These are phyloP conservation scores for Microchirus variegatus DNA, from an alignment of 2,797 vertebrate species.

Conservation along the genomic window DNA sequence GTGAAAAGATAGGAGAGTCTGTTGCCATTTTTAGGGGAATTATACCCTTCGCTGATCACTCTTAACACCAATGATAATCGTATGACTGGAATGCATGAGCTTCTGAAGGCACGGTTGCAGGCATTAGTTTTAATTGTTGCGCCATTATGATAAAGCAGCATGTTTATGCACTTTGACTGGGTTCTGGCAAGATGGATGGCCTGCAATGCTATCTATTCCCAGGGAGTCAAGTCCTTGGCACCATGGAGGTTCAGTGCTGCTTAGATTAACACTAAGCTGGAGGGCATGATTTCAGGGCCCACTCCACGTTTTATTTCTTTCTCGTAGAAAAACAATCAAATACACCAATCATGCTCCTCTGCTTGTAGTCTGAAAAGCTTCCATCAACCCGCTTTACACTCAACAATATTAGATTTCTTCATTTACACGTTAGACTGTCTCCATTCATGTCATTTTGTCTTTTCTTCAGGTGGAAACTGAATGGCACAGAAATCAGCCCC, in stretches of 20 bases:
- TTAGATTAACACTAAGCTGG: slow-evolving; percentile 63
- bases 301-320: slow-evolving; percentile 35
- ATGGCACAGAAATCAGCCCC: slow-evolving; percentile 86
- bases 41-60: slow-evolving; percentile 69
- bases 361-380: slow-evolving; percentile 9
- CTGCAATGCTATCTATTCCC: slow-evolving; percentile 69
- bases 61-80: slow-evolving; percentile 63
- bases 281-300: slow-evolving; percentile 45
- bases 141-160: slow-evolving; percentile 74
- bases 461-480: slow-evolving; percentile 91
- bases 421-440: slow-evolving; percentile 31
- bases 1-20: slow-evolving; percentile 48
- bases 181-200: slow-evolving; percentile 78
- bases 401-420: slow-evolving; percentile 28
- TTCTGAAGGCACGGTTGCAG: slow-evolving; percentile 57
- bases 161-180: slow-evolving; percentile 77
- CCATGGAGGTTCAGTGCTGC: slow-evolving; percentile 60
- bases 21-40: slow-evolving; percentile 70
- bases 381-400: not conserved
- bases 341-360: slow-evolving; percentile 15
- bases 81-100: slow-evolving; percentile 59
- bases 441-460: not conserved
- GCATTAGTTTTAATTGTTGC: slow-evolving; percentile 81
- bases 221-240: slow-evolving; percentile 65
- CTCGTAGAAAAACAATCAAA: slow-evolving; percentile 35